Evolutionary conservation across 1,140 invertebrate genomes (phyloP).

Genomic region (Laupala kohalensis): DNA sequence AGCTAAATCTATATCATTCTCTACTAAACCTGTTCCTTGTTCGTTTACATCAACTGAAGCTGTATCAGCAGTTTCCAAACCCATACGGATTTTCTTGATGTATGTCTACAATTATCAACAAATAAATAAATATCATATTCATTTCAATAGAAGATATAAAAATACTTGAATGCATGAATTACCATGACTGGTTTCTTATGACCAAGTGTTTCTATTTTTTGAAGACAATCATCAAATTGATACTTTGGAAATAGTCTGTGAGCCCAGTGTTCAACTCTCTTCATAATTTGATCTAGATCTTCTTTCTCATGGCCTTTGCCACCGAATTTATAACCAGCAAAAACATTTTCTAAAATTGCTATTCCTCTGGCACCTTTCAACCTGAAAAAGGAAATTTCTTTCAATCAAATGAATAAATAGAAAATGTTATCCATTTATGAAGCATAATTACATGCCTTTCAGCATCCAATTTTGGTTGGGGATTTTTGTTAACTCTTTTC

Average conservation of each 20-base stretch:
- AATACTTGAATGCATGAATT: background rate
- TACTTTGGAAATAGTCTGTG: conserved; percentile 80
- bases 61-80: conserved; percentile 6
- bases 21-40: background rate
- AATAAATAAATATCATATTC: background rate
- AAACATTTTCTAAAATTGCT: conserved; percentile 58
- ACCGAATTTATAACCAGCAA: conserved; percentile 68
- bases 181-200: conserved; percentile 45
- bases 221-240: conserved; percentile 71
- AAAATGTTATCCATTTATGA: background rate
- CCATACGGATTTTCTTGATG: conserved; percentile 12
- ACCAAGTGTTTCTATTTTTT: conserved; percentile 67
- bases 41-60: background rate
- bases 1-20: background rate
- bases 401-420: background rate
- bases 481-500: conserved; percentile 14
- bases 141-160: background rate
- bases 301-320: conserved; percentile 72
- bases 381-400: background rate
- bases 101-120: background rate
- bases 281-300: conserved; percentile 69
- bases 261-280: conserved; percentile 80
- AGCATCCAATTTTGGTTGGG: conserved; percentile 16
- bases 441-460: conserved; percentile 11
- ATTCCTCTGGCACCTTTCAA: conserved; percentile 66